phyloP scores from a whole-genome alignment of 2,888 invertebrate species.

The Rosalia funebris region DNA sequence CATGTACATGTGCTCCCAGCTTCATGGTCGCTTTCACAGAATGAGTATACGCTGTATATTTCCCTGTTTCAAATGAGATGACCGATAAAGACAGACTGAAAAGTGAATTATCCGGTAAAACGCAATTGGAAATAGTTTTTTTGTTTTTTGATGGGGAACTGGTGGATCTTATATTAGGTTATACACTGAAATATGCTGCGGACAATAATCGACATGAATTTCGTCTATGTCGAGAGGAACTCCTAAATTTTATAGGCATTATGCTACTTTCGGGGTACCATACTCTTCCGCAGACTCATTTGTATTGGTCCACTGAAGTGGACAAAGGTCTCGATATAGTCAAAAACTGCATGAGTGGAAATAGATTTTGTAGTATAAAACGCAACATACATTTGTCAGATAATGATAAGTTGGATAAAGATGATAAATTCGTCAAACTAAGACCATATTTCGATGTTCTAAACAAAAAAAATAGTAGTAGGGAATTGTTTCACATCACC shows the following conservation, averaged over 20 bases:
- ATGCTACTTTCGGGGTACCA: background rate
- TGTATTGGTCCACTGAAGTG: slow-evolving; percentile 19
- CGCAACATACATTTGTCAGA: too few relatives aligned
- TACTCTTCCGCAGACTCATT: slow-evolving; percentile 22
- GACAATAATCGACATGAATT: background rate
- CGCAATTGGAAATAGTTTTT: background rate
- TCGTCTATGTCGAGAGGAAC: background rate
- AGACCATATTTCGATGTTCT: slow-evolving; percentile 42
- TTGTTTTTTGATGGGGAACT: background rate
- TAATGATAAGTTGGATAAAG: too few relatives aligned
- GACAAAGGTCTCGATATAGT: slow-evolving; percentile 22
- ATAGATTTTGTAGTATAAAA: too few relatives aligned
- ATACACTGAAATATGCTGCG: background rate
- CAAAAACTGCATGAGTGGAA: slow-evolving; percentile 35
- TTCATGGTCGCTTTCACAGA: too few relatives aligned
- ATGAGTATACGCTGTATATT: slow-evolving; percentile 31
- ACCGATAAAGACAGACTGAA: slow-evolving; percentile 21
- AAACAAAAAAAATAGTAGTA: slow-evolving; percentile 44
- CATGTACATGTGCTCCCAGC: too few relatives aligned
- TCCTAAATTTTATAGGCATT: background rate
- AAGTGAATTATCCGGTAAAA: slow-evolving; percentile 19
- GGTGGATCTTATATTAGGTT: background rate
- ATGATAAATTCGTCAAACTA: slow-evolving; percentile 38
- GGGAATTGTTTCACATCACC: slow-evolving; percentile 43
- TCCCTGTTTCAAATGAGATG: slow-evolving; percentile 27